Conservation (phyloP, 2,888 invertebrate genomes). For the Cheilosia urbana region DNA sequence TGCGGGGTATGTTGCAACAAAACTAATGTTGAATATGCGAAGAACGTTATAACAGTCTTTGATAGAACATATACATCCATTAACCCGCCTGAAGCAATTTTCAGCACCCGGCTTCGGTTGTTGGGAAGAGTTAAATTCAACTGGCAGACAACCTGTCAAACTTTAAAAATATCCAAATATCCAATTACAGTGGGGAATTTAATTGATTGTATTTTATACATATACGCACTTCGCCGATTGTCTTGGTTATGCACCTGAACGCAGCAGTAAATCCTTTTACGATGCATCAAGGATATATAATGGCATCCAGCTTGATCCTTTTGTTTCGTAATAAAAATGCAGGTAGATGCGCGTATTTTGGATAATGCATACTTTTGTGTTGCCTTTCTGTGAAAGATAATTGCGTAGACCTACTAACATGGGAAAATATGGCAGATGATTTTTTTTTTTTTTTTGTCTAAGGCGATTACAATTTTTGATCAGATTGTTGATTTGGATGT, state of each 20-base stretch:
- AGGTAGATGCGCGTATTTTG: slow-evolving; percentile 36
- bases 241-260: slow-evolving; percentile 16
- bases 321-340: slow-evolving; percentile 24
- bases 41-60: too few relatives aligned
- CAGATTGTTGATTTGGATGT: slow-evolving; percentile 11
- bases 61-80: too few relatives aligned
- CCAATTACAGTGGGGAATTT: slow-evolving; percentile 9
- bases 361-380: slow-evolving; percentile 1
- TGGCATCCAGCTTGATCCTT: slow-evolving; percentile 34
- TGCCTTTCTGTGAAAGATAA: slow-evolving; percentile 10
- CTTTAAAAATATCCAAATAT: slow-evolving; percentile 9
- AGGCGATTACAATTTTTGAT: slow-evolving; percentile 22
- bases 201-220: slow-evolving; percentile 19
- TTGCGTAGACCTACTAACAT: slow-evolving; percentile 48
- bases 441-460: slow-evolving; percentile 24
- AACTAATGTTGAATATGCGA: too few relatives aligned
- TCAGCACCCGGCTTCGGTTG: too few relatives aligned
- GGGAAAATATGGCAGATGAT: slow-evolving; percentile 53
- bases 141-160: slow-evolving; percentile 10
- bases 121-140: background rate
- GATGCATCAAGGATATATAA: slow-evolving; percentile 3
- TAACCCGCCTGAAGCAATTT: too few relatives aligned
- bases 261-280: slow-evolving; percentile 25
- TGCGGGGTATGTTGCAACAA: too few relatives aligned
- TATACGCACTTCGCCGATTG: slow-evolving; percentile 7